Evolutionary conservation across 2,113 vertebrate genomes (phyloP).

Genomic region (sheep (Ovis aries)): ARS-UI_Ramb_v3.0 NC_056070.1:66367501-66368000

Average conservation of each 20-base stretch:
- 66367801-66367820: neutral
- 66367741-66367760: neutral
- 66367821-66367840: neutral
- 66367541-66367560: neutral
- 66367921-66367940: neutral
- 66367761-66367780: neutral
- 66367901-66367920: neutral
- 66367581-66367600: neutral
- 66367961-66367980: neutral
- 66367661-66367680: neutral
- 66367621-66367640: neutral
- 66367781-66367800: neutral
- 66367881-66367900: neutral
- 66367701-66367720: rapidly evolving
- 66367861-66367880: neutral
- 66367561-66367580: neutral
- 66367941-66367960: neutral
- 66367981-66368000: neutral
- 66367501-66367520: neutral
- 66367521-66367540: neutral
- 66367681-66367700: neutral
- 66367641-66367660: neutral
- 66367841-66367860: neutral
- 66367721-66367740: neutral
- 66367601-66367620: neutral